Evolutionary conservation across 2,888 invertebrate genomes (phyloP).

Genomic region (Hedychridium roseum): DNA sequence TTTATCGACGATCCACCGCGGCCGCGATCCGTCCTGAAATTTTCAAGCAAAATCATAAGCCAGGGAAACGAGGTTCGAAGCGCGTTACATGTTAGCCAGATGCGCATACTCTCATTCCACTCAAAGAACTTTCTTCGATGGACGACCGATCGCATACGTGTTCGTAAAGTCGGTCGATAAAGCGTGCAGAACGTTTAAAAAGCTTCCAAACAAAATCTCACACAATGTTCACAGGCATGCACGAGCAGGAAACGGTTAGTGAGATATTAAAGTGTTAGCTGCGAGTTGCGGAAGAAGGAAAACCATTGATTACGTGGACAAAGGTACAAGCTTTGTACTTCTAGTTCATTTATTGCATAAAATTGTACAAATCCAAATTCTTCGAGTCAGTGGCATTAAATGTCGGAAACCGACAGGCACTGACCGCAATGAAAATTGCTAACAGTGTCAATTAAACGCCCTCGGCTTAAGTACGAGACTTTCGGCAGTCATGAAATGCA

Average conservation of each 20-base stretch:
- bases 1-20: slow-evolving; percentile 51
- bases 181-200: background rate
- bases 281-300: slow-evolving; percentile 54
- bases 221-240: no score
- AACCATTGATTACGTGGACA: slow-evolving; percentile 42
- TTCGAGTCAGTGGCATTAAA: background rate
- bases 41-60: slow-evolving; percentile 48
- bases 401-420: no score
- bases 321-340: slow-evolving; percentile 44
- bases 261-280: slow-evolving; percentile 54
- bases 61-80: slow-evolving; percentile 27
- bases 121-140: slow-evolving; percentile 4
- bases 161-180: background rate
- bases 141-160: slow-evolving; percentile 8
- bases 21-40: slow-evolving; percentile 51
- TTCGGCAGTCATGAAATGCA: slow-evolving; percentile 27
- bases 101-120: background rate
- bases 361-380: slow-evolving; percentile 32
- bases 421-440: no score
- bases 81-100: slow-evolving; percentile 7
- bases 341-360: slow-evolving; percentile 53
- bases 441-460: no score
- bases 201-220: no score
- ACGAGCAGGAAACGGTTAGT: slow-evolving; percentile 49
- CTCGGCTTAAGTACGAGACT: no score